Evolutionary conservation across 2,888 invertebrate genomes (phyloP).

Genomic region (Molorchus minor): DNA sequence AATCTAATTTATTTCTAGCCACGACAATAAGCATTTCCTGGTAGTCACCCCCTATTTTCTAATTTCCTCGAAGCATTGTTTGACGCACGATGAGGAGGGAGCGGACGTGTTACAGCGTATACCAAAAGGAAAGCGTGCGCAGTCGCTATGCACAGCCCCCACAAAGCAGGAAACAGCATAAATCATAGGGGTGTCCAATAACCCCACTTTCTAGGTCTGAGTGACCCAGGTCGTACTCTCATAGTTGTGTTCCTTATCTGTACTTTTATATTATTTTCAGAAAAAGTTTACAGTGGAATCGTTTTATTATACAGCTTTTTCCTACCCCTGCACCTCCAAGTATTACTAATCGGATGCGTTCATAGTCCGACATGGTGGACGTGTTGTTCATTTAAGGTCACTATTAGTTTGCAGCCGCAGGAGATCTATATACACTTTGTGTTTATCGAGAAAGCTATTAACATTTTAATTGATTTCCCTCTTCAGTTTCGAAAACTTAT

Average conservation of each 20-base stretch:
- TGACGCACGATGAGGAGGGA: conserved; percentile 76
- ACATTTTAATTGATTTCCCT: conserved; percentile 16
- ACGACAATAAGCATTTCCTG: conserved; percentile 87
- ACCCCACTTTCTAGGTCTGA: conserved; percentile 81
- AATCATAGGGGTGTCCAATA: conserved; percentile 86
- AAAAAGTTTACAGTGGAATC: conserved; percentile 81
- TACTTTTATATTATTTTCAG: conserved; percentile 83
- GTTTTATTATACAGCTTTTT: conserved; percentile 84
- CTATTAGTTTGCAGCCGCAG: neutral
- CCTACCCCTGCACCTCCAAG: conserved; percentile 86
- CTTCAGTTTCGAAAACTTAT: neutral
- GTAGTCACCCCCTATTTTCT: conserved; percentile 77
- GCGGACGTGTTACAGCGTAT: conserved; percentile 81
- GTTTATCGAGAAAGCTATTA: conserved; percentile 6
- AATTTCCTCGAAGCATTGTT: conserved; percentile 83
- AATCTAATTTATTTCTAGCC: conserved; percentile 86
- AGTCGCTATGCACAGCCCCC: conserved; percentile 84
- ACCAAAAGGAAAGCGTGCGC: conserved; percentile 90
- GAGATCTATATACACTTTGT: neutral
- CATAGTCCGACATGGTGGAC: conserved; percentile 73
- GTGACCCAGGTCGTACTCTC: conserved; percentile 81
- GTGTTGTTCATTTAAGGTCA: conserved; percentile 57
- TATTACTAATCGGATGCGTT: conserved; percentile 84
- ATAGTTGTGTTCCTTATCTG: conserved; percentile 87
- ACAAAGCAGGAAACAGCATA: conserved; percentile 91